Base-by-base conservation (phyloP, 2,888 invertebrate species). In the Gryllus longicercus region DNA sequence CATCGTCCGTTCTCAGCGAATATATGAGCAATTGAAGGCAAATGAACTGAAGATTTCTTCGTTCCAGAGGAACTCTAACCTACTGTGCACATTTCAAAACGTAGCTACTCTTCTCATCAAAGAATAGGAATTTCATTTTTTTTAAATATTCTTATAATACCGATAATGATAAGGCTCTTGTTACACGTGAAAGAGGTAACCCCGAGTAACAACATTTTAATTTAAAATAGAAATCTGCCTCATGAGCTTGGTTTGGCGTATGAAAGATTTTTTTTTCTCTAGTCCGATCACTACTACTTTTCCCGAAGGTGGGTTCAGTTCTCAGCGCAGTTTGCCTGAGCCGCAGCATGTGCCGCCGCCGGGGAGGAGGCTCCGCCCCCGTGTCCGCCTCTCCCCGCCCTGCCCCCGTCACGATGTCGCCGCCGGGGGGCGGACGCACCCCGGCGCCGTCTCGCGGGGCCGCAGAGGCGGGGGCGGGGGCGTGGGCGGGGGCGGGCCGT, bases 11-110 rank as follows among this genome's bases (percentile, higher is more conserved):
- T 63, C 63, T 63, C n/a, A 63, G 63, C 63, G 63, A 63, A 63
- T 63, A 63, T 63, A 14, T 38, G 38, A 38, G 38, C 38, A 38
- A 38, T 38, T 63, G 63, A 63, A 63, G 63, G 63, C 63, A 63
- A 63, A 63, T 63, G 63, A 63, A 63, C 63, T 63, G 63, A 63
- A 63, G 63, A n/a, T n/a, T 63, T 63, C 63, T 63, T 63, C 63
- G 63, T 63, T n/a, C 63, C n/a, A 14, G n/a, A 63, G 63, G 63
- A 63, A 63, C 63, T 63, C 63, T 63, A 63, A 63, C 63, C 63
- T 63, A 63, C 63, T 63, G 63, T 63, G 63, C 63, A 63, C 63
- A 63, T 63, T 63, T 63, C 63, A 63, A 63, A 14, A 63, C 63
- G 63, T 63, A 63, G 63, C 63, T 63, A 63, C 63, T 63, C 63